Evolutionary conservation across 2,888 invertebrate genomes (phyloP).

Genomic region (Oasisia sp.): DNA sequence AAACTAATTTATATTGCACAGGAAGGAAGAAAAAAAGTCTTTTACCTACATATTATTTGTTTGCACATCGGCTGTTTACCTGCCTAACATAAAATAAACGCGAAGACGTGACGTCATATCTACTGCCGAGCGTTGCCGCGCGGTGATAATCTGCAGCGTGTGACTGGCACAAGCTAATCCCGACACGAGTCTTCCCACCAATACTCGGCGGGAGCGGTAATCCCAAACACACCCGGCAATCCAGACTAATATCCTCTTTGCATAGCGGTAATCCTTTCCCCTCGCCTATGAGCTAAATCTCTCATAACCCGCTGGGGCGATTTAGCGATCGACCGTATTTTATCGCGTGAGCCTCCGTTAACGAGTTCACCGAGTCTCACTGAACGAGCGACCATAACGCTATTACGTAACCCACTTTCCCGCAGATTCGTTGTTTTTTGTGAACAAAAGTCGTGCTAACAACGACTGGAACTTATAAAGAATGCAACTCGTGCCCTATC

Average conservation of each 20-base stretch:
- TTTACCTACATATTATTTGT: neutral
- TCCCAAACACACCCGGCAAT: neutral
- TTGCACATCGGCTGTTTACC: neutral
- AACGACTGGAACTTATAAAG: neutral
- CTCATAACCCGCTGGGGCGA: neutral
- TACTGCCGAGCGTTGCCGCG: neutral
- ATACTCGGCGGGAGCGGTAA: neutral
- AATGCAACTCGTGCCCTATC: neutral
- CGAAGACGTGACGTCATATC: neutral
- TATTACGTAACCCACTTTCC: neutral
- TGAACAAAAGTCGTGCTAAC: neutral
- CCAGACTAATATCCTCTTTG: neutral
- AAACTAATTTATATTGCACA: neutral
- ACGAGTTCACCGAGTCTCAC: neutral
- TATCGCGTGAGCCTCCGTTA: neutral
- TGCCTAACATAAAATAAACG: neutral
- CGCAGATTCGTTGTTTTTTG: neutral
- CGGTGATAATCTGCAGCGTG: neutral
- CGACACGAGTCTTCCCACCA: neutral
- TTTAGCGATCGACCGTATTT: neutral
- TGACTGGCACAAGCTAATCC: neutral
- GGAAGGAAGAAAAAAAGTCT: neutral
- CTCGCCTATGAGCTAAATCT: neutral
- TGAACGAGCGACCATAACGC: neutral
- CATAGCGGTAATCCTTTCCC: neutral